A percentile compares a stretch with the other conserved stretches of the same genome.
Evolutionary conservation across 2,888 invertebrate genomes (phyloP).

Genomic region (Cephus nigrinus): DNA sequence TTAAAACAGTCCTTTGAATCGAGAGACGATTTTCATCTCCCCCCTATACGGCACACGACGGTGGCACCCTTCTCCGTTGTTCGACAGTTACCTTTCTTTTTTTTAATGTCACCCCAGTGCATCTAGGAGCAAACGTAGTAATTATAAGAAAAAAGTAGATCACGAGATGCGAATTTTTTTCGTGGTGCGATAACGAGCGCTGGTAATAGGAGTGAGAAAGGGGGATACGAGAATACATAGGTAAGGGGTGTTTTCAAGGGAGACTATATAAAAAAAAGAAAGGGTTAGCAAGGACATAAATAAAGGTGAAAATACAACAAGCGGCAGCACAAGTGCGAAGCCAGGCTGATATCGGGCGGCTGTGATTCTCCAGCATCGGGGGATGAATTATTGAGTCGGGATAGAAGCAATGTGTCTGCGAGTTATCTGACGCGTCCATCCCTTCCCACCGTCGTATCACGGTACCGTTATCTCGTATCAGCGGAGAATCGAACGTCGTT

Average conservation of each 20-base stretch:
- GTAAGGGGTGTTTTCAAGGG: neutral
- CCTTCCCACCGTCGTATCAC: neutral
- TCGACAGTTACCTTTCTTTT: neutral
- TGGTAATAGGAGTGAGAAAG: neutral
- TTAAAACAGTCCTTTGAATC: too few species aligned
- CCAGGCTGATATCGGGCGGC: neutral
- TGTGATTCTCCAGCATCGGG: slow-evolving; percentile 1
- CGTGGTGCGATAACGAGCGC: neutral
- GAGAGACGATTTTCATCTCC: neutral
- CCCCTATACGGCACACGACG: neutral
- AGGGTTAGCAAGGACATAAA: neutral
- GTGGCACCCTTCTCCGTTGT: neutral
- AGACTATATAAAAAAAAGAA: neutral
- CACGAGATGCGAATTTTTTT: neutral
- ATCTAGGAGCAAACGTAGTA: neutral
- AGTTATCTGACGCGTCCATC: slow-evolving; percentile 3
- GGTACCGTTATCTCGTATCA: neutral
- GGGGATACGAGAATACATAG: neutral
- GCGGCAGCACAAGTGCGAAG: neutral
- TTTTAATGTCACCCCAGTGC: neutral
- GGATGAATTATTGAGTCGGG: slow-evolving; percentile 24
- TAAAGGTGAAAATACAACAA: neutral
- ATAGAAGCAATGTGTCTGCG: slow-evolving; percentile 12
- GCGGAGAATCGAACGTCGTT: neutral
- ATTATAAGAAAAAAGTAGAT: neutral